phyloP scores from a whole-genome alignment of 2,797 vertebrate genomes.

The Epinephelus awoara region DNA sequence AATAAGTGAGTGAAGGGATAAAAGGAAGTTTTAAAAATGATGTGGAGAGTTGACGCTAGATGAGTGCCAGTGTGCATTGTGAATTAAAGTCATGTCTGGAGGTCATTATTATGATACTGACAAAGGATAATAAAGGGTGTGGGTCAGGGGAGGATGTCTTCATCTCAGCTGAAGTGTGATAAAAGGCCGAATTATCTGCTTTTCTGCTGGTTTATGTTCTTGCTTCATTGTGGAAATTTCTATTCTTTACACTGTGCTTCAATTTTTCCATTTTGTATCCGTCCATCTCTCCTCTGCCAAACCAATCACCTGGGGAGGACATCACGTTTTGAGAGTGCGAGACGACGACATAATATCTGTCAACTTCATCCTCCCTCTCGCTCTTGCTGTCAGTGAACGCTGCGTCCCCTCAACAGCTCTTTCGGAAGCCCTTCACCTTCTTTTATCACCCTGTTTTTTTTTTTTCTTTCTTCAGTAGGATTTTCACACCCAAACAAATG shows the following conservation, averaged over 20 bases:
- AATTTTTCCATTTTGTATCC: constrained; percentile 32
- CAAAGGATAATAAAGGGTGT: constrained; percentile 16
- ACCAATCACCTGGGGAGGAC: constrained; percentile 77
- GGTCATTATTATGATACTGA: constrained; percentile 35
- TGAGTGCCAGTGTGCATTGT: constrained; percentile 17
- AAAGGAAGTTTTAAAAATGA: constrained; percentile 35
- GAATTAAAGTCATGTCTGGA: constrained; percentile 37
- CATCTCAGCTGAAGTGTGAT: constrained; percentile 44
- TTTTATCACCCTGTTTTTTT: constrained; percentile 55
- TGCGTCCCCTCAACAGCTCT: constrained; percentile 57
- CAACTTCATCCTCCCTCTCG: constrained; percentile 69
- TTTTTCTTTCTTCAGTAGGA: constrained; percentile 22
- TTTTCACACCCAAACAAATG: constrained; percentile 50
- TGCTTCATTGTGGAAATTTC: constrained; percentile 40
- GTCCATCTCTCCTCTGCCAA: constrained; percentile 58
- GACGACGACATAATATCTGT: constrained; percentile 77
- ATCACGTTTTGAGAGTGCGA: constrained; percentile 73
- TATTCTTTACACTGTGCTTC: constrained; percentile 12
- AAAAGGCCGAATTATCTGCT: constrained; percentile 41
- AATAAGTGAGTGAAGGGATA: constrained; percentile 43
- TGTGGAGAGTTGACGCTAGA: constrained; percentile 13
- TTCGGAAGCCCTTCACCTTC: constrained; percentile 59
- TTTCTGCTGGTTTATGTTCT: constrained; percentile 47
- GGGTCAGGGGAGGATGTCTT: constrained; percentile 46
- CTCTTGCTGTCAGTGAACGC: constrained; percentile 57